A percentile compares a stretch with the other conserved stretches of the same genome.
phyloP scores from a whole-genome alignment of 1,140 invertebrate genomes.

The Calliopsis andreniformis region DNA sequence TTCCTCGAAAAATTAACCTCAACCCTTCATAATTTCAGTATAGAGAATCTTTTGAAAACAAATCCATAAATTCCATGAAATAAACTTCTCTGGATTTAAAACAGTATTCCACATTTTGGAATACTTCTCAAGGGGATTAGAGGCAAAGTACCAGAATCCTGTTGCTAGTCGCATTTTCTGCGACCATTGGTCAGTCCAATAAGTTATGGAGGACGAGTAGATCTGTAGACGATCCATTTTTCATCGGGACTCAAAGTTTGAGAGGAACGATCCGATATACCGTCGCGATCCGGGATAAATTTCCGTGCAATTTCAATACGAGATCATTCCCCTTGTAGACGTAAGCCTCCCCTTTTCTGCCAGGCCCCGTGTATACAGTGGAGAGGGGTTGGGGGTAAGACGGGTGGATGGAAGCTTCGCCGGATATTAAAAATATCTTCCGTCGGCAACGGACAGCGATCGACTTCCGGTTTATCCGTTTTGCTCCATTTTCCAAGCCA shows the following conservation, averaged over 20 bases:
- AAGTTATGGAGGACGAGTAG: background rate
- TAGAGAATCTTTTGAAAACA: too few relatives aligned
- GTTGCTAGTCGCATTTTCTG: background rate
- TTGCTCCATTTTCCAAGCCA: conserved; percentile 46
- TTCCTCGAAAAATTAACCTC: too few relatives aligned
- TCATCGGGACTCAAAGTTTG: background rate
- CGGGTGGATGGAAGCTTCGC: conserved; percentile 37
- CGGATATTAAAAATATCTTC: conserved; percentile 78
- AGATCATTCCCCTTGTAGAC: conserved; percentile 41
- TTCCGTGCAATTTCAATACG: conserved; percentile 64
- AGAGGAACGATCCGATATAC: conserved; percentile 11
- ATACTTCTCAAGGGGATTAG: too few relatives aligned
- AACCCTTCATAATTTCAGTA: background rate
- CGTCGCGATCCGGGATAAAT: conserved; percentile 40
- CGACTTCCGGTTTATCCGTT: conserved; percentile 66
- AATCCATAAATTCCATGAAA: too few relatives aligned
- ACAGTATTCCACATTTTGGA: too few relatives aligned
- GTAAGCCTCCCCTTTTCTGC: background rate
- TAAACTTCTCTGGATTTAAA: too few relatives aligned
- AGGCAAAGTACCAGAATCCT: background rate
- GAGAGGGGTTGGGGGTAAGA: background rate
- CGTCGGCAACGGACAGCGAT: conserved; percentile 62
- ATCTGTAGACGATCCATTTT: background rate
- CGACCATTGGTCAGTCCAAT: background rate
- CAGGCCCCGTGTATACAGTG: conserved; percentile 3